Evolutionary conservation across 2,888 invertebrate genomes (phyloP).

Genomic region (Strigamia maritima): DNA sequence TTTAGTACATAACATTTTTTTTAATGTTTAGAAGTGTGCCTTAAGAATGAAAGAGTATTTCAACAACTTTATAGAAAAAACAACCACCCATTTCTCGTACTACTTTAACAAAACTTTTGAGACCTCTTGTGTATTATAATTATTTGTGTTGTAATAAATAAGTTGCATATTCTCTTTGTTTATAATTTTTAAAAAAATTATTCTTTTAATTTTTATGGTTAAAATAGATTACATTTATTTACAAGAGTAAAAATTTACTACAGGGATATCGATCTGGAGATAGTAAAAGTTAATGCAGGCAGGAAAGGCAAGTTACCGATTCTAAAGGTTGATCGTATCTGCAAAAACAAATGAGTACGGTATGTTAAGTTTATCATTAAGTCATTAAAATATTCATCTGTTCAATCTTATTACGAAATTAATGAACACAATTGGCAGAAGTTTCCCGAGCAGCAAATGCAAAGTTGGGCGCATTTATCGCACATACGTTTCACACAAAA

Average conservation of each 20-base stretch:
- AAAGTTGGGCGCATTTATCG: not conserved
- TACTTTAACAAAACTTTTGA: conserved; percentile 6
- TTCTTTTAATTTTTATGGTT: no score
- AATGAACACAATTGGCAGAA: not conserved
- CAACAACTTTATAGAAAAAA: not conserved
- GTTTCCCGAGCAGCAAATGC: not conserved
- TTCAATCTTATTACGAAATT: not conserved
- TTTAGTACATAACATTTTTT: not conserved
- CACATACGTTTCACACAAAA: not conserved
- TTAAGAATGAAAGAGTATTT: not conserved
- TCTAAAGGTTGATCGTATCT: not conserved
- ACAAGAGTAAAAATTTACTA: not conserved
- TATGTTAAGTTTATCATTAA: not conserved
- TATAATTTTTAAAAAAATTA: not conserved
- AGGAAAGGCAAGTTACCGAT: not conserved
- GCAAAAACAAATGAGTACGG: not conserved
- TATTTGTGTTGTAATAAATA: conserved; percentile 33
- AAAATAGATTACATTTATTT: not conserved
- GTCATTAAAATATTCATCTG: not conserved
- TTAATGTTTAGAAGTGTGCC: conserved; percentile 22
- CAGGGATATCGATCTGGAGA: not conserved
- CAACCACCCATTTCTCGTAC: not conserved
- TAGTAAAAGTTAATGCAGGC: not conserved
- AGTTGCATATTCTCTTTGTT: not conserved
- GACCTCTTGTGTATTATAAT: conserved; percentile 22